These are phyloP conservation scores for Amblyopsis hoosieri DNA, from an alignment of 2,797 vertebrate genomes.

Conservation along the genomic window DNA sequence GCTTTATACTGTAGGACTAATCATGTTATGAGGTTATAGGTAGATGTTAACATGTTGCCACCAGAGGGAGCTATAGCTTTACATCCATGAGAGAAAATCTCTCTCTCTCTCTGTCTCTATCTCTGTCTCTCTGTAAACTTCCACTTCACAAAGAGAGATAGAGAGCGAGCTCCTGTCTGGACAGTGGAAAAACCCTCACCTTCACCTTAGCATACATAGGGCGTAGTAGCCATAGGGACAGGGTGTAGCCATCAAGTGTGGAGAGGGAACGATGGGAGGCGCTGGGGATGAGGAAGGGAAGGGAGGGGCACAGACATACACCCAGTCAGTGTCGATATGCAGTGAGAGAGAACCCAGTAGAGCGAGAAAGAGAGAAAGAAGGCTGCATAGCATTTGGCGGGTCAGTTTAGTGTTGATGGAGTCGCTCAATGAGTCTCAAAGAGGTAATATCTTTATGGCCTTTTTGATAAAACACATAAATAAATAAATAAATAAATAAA, in stretches of 20 bases:
- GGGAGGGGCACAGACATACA: no score
- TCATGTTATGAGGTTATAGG: background rate
- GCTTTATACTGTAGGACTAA: background rate
- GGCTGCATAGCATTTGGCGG: no score
- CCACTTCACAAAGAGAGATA: slow-evolving; percentile 17
- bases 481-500: no score
- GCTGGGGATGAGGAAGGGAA: no score
- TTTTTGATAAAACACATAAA: no score
- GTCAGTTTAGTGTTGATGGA: no score
- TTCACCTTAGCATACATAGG: slow-evolving; percentile 33
- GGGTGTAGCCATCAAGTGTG: background rate
- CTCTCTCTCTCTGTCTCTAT: background rate
- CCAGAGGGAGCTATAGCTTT: slow-evolving; percentile 24
- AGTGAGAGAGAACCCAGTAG: background rate
- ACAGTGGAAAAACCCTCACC: slow-evolving; percentile 73
- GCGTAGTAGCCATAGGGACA: slow-evolving; percentile 23
- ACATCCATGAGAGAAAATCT: no score
- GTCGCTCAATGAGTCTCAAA: no score
- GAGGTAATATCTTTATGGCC: no score
- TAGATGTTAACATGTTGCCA: slow-evolving; percentile 20
- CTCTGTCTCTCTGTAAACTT: background rate
- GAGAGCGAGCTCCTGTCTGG: slow-evolving; percentile 35
- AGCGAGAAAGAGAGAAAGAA: background rate
- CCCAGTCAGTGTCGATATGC: no score
- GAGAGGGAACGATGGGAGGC: no score